Evolutionary conservation across 2,888 invertebrate species (phyloP), one percentile per base, ranked within the genome.

Genomic region (Thera britannica): DNA sequence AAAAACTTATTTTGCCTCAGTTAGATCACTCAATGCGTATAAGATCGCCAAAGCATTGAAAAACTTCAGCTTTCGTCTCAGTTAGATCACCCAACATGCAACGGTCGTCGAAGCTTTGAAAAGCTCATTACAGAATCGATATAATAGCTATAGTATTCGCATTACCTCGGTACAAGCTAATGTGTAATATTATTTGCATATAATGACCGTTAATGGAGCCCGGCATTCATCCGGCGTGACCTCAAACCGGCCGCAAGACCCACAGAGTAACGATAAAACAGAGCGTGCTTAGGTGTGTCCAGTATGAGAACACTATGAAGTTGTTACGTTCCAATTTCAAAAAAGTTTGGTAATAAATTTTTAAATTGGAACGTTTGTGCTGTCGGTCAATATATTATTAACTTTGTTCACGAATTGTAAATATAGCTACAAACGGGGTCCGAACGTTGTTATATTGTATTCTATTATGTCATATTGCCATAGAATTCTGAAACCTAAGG

Each of bases 121-220:
- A 58, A 65, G 52, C 46, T 71, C 66, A 58, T 35, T n/a, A 48
- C 55, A 67, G 58, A 72, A 72, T 68, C 68, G 64, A 70, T 66
- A 61, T 9, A 65, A 65, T 55, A 12, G 41, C 62, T 38, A 57
- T 57, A 61, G 54, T 70, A 66, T 66, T 63, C 60, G 61, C 63
- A 66, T 70, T 66, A 63, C 57, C 55, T 58, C 58, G 59, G 66
- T 70, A 70, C 70, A 63, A 61, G 71, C 70, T 72, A 74, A 75
- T 72, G 84, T 86, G 84, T 88, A 87, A 89, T 90, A 89, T 90
- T 90, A 92, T 93, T 93, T 90, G 92, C 93, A 93, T 92, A 92
- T 92, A 93, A 92, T 92, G 92, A 92, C 89, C 86, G 83, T 86
- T 92, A 93, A 92, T 91, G 87, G 87, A 82, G 78, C 82, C 79